Evolutionary conservation across 2,113 vertebrate species (phyloP).

Genomic region (Atlantisia rogersi): DNA sequence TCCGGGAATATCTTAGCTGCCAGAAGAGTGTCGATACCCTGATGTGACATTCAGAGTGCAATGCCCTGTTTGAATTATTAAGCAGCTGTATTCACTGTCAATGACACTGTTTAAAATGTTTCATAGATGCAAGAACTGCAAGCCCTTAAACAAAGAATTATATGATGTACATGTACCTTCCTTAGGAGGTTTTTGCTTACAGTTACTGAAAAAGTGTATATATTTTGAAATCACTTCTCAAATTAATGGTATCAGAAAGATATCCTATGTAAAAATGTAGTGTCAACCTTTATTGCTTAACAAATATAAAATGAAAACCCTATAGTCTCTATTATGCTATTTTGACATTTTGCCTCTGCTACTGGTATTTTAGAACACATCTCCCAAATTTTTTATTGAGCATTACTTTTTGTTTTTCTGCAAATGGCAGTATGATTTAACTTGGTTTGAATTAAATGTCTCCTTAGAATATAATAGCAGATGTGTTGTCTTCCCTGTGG

Average conservation of each 20-base stretch:
- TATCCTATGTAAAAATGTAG: background rate
- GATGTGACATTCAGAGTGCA: background rate
- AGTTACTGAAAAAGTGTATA: background rate
- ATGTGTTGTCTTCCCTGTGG: background rate
- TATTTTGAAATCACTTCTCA: background rate
- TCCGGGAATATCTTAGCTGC: background rate
- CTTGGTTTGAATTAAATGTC: background rate
- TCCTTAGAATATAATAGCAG: background rate
- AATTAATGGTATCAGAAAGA: background rate
- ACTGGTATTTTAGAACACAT: background rate
- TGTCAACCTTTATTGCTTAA: background rate
- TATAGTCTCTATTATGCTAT: background rate
- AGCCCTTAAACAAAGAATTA: background rate
- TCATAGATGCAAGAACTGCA: background rate
- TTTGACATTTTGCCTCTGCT: background rate
- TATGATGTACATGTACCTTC: background rate
- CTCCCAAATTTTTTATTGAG: background rate
- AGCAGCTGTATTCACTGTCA: background rate
- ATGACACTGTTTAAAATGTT: background rate
- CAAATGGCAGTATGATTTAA: background rate
- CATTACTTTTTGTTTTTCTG: background rate
- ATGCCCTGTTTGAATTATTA: constrained; percentile 17
- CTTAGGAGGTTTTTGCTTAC: background rate
- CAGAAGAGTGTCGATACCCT: background rate
- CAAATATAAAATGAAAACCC: background rate